Evolutionary conservation across 2,888 invertebrate species (phyloP), one percentile per base, ranked within the genome.

Genomic region (Acheta domesticus): DNA sequence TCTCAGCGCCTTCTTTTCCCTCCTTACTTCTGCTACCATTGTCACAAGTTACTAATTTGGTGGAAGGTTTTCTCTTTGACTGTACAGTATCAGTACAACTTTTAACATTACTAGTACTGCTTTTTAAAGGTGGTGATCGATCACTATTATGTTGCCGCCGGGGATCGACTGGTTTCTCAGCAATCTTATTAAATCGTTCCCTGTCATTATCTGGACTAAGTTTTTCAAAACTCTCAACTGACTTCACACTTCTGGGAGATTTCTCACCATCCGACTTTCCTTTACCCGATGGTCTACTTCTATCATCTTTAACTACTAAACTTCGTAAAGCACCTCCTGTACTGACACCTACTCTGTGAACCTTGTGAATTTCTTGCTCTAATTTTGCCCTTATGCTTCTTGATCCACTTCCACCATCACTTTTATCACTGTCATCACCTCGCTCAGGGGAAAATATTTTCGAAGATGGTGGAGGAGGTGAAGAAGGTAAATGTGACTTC

Each of bases 341-440:
- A 74, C 82, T 80, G 21, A 81, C 78, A 19, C 82, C 81, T 16
- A 83, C 81, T 50, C 81, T 76, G 78, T 82, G 82, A 23, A 82
- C 81, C 76, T 80, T 80, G 23, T 79, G 76, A 21, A 82, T 82
- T 74, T 82, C 82, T 74, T 80, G 78, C 62, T 78, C 79, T 20
- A 81, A 49, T 36, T 80, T 81, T 11, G 80, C 81, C 48, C 81
- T 74, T n/a, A 81, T 23, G 23, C 80, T 79, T 20, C 76, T 79
- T 12, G 49, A 75, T 14, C 62, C 62, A 62, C 78, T 62, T n/a
- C 23, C n/a, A 12, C 36, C 76, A n/a, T 36, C 12, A 20, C 14
- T 14, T 21, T 48, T 73, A 49, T 75, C 14, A 48, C 19, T 73
- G 23, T 21, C n/a, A 48, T 62, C 62, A 62, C 62, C n/a, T 4